Conservation (phyloP, 2,797 vertebrate genomes). For the Fistularia commersonii region DNA sequence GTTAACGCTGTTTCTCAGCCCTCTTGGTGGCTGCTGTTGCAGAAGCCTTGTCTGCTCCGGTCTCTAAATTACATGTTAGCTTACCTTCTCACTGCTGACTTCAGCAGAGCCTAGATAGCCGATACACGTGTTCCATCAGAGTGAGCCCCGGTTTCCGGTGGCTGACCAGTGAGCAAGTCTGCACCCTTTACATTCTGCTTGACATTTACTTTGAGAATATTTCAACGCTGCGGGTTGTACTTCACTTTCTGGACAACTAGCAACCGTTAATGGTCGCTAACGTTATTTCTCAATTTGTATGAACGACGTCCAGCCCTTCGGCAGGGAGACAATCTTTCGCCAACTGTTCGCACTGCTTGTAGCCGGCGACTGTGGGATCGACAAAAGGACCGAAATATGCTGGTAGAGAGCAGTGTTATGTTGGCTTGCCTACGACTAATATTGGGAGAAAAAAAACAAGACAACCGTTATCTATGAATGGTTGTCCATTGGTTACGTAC, state of each 20-base stretch:
- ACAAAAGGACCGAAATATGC: slow-evolving; percentile 7
- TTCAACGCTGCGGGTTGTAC: background rate
- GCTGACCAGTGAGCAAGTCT: slow-evolving; percentile 55
- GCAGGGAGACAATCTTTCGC: slow-evolving; percentile 2
- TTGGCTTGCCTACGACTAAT: no score
- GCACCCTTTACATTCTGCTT: slow-evolving; percentile 18
- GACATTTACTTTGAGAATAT: background rate
- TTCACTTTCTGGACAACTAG: no score
- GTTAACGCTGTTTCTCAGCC: slow-evolving; percentile 24
- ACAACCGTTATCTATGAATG: background rate
- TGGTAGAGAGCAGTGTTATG: no score
- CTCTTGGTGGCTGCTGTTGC: slow-evolving; percentile 21
- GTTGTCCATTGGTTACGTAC: slow-evolving; percentile 26
- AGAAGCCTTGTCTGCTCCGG: slow-evolving; percentile 39
- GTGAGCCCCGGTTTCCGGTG: slow-evolving; percentile 63
- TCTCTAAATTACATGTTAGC: slow-evolving; percentile 67
- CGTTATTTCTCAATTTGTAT: background rate
- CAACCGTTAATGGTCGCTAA: no score
- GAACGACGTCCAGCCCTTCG: background rate
- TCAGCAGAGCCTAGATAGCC: slow-evolving; percentile 60
- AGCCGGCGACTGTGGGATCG: slow-evolving; percentile 9
- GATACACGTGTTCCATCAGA: slow-evolving; percentile 74
- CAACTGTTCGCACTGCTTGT: slow-evolving; percentile 5
- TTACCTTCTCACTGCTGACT: slow-evolving; percentile 64
- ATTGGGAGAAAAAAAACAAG: no score